Evolutionary conservation across 2,797 vertebrate genomes (phyloP).

Genomic region (Esox masquinongy): DNA sequence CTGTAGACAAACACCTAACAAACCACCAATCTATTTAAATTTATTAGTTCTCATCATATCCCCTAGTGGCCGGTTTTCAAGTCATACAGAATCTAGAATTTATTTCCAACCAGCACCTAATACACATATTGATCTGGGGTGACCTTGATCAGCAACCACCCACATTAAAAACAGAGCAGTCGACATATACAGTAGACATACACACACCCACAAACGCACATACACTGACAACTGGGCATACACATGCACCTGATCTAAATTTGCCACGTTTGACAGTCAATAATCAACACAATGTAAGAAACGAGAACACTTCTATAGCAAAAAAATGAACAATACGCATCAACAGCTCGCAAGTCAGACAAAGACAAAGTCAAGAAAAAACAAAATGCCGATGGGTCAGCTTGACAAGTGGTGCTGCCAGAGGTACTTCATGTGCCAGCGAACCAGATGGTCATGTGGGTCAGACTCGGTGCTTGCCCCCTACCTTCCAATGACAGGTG

Average conservation of each 20-base stretch:
- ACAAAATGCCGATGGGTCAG: constrained; percentile 8
- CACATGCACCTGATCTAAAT: neutral
- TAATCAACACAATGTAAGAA: neutral
- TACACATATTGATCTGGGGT: too few species aligned
- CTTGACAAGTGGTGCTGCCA: constrained; percentile 34
- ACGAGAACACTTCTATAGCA: neutral
- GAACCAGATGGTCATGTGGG: constrained; percentile 49
- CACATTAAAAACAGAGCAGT: too few species aligned
- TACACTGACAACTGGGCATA: neutral
- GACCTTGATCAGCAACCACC: too few species aligned
- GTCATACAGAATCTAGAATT: too few species aligned
- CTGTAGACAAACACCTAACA: too few species aligned
- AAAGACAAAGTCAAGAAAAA: constrained; percentile 34
- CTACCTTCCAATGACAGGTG: constrained; percentile 19
- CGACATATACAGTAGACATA: too few species aligned
- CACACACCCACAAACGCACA: neutral
- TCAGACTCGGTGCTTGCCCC: neutral
- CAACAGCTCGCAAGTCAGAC: constrained; percentile 33
- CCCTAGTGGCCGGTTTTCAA: too few species aligned
- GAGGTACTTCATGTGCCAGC: constrained; percentile 1
- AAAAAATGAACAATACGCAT: neutral
- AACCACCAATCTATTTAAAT: too few species aligned
- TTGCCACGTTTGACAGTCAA: constrained; percentile 17
- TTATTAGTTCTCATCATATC: too few species aligned
- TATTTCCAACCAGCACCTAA: too few species aligned